phyloP scores from a whole-genome alignment of 2,888 invertebrate species.

The Bembecia ichneumoniformis region DNA sequence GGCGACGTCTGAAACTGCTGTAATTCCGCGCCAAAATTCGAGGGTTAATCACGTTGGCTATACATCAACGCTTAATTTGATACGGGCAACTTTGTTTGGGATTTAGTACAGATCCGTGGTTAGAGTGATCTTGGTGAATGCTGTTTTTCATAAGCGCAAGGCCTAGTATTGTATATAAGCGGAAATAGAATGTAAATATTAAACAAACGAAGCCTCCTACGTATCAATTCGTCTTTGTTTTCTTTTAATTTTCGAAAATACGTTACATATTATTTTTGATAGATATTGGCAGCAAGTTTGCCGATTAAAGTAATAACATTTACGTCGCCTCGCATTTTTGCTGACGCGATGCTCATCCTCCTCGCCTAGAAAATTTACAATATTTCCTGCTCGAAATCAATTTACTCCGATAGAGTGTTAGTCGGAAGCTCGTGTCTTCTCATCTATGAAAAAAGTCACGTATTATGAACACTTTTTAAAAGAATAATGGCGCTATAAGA shows the following conservation, averaged over 20 bases:
- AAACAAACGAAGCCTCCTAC: neutral
- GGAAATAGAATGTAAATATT: neutral
- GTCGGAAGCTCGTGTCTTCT: slow-evolving; percentile 27
- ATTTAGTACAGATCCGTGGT: slow-evolving; percentile 16
- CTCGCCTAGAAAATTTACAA: slow-evolving; percentile 47
- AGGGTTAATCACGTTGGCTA: slow-evolving; percentile 55
- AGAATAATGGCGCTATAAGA: slow-evolving; percentile 36
- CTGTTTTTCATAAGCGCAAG: neutral
- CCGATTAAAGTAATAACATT: slow-evolving; percentile 14
- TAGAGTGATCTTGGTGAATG: neutral
- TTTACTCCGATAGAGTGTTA: slow-evolving; percentile 51
- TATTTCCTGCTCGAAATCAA: slow-evolving; percentile 57
- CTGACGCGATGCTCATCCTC: slow-evolving; percentile 29
- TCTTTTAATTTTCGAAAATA: neutral
- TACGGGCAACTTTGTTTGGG: slow-evolving; percentile 43
- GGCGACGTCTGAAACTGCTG: slow-evolving; percentile 57
- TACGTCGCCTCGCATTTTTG: slow-evolving; percentile 14
- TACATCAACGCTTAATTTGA: slow-evolving; percentile 57
- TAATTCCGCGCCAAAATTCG: slow-evolving; percentile 52
- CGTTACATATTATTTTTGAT: neutral
- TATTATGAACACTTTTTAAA: slow-evolving; percentile 41
- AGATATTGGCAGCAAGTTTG: neutral
- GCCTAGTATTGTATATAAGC: neutral
- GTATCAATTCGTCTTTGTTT: neutral
- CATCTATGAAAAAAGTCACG: slow-evolving; percentile 55